Evolutionary conservation across 2,113 vertebrate species (phyloP), one percentile per base, ranked within the genome.

Genomic region (Rafetus swinhoei): DNA sequence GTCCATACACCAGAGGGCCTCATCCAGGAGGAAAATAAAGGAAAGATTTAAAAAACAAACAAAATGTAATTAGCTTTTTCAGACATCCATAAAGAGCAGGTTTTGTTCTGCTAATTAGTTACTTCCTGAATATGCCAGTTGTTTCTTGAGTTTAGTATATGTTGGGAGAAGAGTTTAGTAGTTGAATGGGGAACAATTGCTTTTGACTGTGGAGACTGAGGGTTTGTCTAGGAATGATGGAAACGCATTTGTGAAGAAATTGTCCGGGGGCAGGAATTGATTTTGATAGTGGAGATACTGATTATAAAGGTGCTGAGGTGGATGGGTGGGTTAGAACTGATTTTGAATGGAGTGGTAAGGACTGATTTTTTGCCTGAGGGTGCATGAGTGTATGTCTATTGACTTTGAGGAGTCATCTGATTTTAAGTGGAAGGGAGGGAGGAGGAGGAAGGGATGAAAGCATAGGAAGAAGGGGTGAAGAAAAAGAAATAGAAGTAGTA

Each of bases 181-280:
- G 87, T 86, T 92, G 55, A 81, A 45, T 19, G 27, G 22, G 53
- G 35, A 7, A 88, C 87, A 50, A 21, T 86, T 95, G 65, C 2
- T 90, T 84, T 84, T 79, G 45, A 45, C 55, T 65, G 11, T 72
- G 24, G 25, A 76, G 88, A 69, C 32, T 19, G 16, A 92, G 93
- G 22, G 80, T 84, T 94, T 91, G 57, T 74, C 4, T 87, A 83
- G 39, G 2, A 19, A 74, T 1, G 0, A 84, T 45, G 74, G 16
- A 90, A 50, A 12, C 85, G 50, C 14, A 89, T 95, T 86, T 89
- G 74, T 86, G 45, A 90, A 94, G 7, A 90, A 57, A 89, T 25
- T 32, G 54, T 24, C 7, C 35, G 16, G 16, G 16, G 21, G 3
- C 29, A 81, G 16, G 21, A 53, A 8, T 93, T 89, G 19, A 76